Base-by-base conservation (phyloP, 2,888 invertebrate genomes). In the Lasioglossum figueresi region DNA sequence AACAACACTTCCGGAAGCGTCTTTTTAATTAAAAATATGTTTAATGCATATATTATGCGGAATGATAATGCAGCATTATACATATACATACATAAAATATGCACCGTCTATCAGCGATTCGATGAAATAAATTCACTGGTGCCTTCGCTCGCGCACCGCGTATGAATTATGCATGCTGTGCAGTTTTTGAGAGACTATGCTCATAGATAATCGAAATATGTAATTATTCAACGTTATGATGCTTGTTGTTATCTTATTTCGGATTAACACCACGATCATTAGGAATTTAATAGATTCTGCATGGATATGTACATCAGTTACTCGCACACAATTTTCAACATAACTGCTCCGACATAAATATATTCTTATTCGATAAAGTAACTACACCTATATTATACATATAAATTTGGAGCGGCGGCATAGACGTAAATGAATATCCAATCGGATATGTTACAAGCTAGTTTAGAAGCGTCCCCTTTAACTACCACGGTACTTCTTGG, bases 381-480 rank as follows among this genome's bases (percentile, higher is more conserved):
- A 43, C 3, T 12, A 12, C 12, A 40, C 6, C 6, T 40, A 10
- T 40, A 43, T 43, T 43, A 12, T 43, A 43, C 34, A 34, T n/a
- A 34, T 12, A 66, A 66, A 34, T 63, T 63, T 16, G 31, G 34
- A 34, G 19, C 66, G 19, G 66, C 34, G 8, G 8, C 34, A 6
- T 19, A 34, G 8, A 34, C 6, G 66, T 34, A 66, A 66, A 66
- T 19, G 19, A 66, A 66, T 66, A 66, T 34, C 66, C 66, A 66
- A 31, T 34, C 66, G 66, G 31, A 66, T 66, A 66, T 31, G 66
- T 66, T 66, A 66, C 66, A 19, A 34, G 8, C 66, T 66, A 66
- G 66, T 66, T 8, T 10, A 34, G 66, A 66, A 66, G 34, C 34
- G 66, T 66, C 34, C 31, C 66, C 66, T 34, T 66, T 31, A 34